Evolutionary conservation across 2,113 vertebrate genomes (phyloP), one percentile per base, ranked within the genome.

Genomic region (Chascanopsetta lugubris): DNA sequence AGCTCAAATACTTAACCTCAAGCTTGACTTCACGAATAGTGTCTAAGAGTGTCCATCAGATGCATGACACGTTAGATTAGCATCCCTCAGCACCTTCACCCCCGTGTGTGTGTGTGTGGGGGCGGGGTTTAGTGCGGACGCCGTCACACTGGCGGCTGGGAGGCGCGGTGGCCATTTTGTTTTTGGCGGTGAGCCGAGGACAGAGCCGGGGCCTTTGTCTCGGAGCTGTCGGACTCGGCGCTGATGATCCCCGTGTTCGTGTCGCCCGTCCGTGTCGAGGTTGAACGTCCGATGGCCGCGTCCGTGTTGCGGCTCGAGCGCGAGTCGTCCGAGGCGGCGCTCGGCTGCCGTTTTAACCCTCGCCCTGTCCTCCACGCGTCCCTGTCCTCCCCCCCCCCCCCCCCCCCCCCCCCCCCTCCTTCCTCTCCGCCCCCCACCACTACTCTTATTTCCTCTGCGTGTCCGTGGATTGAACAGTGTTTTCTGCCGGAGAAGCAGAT

Each of bases 201-300:
- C 68, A 32, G 1, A 15, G 70, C 53, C 4, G 36, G 60, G 32
- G 65, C 62, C 29, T 68, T 40, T 65, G 47, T 71, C 49, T 40
- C 57, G 77, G 66, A 83, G 72, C 75, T 67, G 75, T 46, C 18
- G 32, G 43, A 72, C 65, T 62, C 20, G 8, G 50, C 34, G 2
- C 11, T 46, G 68, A 42, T 54, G 75, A 74, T 80, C 53, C 58
- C 61, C 60, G 67, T 75, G 69, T 79, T 82, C 65, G 74, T 54
- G 64, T 58, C 50, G 60, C 42, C 70, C 67, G 51, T 67, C 61
- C 22, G 57, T 42, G 46, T 79, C 70, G 69, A 77, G 60, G 62
- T 61, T 70, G 66, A 73, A 62, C 40, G 53, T 70, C 38, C 53
- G 67, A 60, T 74, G 1, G 29, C 58, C 60, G 66, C 55, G 38